Evolutionary conservation across 2,888 invertebrate genomes (phyloP).

Genomic region (Strigamia transsilvanica): DNA sequence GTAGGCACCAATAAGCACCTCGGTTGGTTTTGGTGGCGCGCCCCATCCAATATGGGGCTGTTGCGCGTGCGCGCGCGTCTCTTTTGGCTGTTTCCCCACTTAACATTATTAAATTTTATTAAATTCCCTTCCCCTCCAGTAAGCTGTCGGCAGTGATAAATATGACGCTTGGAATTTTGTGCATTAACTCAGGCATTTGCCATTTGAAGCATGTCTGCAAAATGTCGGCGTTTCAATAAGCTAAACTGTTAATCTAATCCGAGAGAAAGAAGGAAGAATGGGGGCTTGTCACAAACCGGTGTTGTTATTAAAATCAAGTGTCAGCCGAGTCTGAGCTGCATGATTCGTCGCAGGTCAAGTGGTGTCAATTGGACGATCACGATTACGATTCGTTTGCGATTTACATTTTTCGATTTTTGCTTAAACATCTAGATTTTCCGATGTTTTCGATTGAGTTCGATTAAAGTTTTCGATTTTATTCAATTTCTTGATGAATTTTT

Average conservation of each 20-base stretch:
- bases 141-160: constrained; percentile 55
- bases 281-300: neutral
- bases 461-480: no score
- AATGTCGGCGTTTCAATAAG: constrained; percentile 54
- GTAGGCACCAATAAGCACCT: constrained; percentile 52
- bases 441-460: no score
- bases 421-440: no score
- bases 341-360: no score
- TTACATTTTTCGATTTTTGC: no score
- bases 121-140: constrained; percentile 55
- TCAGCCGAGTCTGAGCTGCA: no score
- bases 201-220: constrained; percentile 54
- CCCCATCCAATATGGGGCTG: constrained; percentile 51
- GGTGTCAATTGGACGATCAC: no score
- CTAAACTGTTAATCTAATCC: constrained; percentile 54
- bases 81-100: constrained; percentile 49
- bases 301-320: constrained; percentile 7
- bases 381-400: no score
- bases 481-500: no score
- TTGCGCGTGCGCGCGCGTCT: neutral
- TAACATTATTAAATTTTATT: constrained; percentile 55
- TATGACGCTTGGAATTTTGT: constrained; percentile 54
- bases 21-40: constrained; percentile 29
- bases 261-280: neutral
- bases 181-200: constrained; percentile 53